Evolutionary conservation across 2,888 invertebrate genomes (phyloP).

Genomic region (Syritta pipiens): DNA sequence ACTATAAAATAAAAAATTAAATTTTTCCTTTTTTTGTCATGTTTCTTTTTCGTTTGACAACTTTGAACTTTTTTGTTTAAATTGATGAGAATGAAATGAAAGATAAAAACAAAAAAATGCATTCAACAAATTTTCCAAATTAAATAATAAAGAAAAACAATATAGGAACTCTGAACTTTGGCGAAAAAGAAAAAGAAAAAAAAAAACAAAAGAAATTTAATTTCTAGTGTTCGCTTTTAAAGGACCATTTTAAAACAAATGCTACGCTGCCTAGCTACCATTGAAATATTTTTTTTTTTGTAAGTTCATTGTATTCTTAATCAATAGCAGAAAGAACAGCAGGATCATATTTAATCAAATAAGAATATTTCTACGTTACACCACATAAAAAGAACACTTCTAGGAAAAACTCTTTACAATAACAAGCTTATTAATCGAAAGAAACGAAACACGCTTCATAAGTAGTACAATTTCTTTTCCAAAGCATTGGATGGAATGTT

Average conservation of each 20-base stretch:
- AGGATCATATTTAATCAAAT: too few relatives aligned
- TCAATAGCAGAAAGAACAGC: too few relatives aligned
- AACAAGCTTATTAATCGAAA: background rate
- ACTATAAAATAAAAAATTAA: too few relatives aligned
- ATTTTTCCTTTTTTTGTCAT: too few relatives aligned
- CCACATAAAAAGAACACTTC: background rate
- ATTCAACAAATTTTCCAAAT: background rate
- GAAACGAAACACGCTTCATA: conserved; percentile 79
- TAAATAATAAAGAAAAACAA: background rate
- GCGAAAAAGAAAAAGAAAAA: background rate
- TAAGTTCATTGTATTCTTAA: too few relatives aligned
- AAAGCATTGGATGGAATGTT: conserved; percentile 84
- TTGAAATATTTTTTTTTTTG: too few relatives aligned
- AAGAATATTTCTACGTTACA: background rate
- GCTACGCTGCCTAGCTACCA: too few relatives aligned
- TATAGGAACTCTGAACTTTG: background rate
- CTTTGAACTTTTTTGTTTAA: background rate
- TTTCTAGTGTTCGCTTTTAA: background rate
- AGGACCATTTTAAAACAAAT: too few relatives aligned
- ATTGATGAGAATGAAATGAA: background rate
- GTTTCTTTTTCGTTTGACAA: background rate
- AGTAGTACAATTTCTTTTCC: conserved; percentile 85
- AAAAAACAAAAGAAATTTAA: background rate
- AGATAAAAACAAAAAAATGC: too few relatives aligned
- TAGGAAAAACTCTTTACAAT: background rate